Evolutionary conservation across 2,797 vertebrate genomes (phyloP).

Genomic region (Simalia tracyae): DNA sequence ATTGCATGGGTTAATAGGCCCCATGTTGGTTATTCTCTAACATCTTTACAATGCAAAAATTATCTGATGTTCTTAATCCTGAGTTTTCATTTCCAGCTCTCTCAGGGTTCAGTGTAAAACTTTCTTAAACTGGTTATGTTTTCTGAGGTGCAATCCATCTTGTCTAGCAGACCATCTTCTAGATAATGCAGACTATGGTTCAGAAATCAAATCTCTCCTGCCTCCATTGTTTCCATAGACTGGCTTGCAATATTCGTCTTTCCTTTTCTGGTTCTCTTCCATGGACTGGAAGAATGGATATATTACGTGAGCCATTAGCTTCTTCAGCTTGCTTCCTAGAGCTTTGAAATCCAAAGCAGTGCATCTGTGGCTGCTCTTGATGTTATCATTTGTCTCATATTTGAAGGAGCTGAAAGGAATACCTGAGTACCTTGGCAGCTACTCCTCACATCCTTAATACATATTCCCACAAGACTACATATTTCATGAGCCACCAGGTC

Average conservation of each 20-base stretch:
- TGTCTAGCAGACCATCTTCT: too few relatives aligned
- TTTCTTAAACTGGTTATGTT: neutral
- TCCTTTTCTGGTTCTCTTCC: neutral
- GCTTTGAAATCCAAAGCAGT: neutral
- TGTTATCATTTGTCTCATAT: neutral
- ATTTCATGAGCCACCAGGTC: neutral
- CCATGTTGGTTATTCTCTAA: neutral
- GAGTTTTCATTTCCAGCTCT: neutral
- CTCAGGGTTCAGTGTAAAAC: neutral
- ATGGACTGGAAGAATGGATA: neutral
- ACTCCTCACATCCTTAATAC: neutral
- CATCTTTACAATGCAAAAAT: neutral
- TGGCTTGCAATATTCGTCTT: neutral
- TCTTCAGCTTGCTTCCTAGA: neutral
- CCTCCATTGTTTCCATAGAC: neutral
- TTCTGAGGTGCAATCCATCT: neutral
- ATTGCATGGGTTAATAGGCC: neutral
- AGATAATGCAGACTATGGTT: too few relatives aligned
- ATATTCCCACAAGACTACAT: too few relatives aligned
- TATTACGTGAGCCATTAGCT: neutral
- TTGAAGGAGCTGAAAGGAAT: neutral
- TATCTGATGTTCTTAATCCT: neutral
- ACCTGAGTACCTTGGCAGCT: neutral
- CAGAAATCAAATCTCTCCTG: neutral
- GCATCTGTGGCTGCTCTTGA: neutral